Evolutionary conservation across 1,140 invertebrate genomes (phyloP), one percentile per base, ranked within the genome.

Genomic region (Solenopsis fugax): DNA sequence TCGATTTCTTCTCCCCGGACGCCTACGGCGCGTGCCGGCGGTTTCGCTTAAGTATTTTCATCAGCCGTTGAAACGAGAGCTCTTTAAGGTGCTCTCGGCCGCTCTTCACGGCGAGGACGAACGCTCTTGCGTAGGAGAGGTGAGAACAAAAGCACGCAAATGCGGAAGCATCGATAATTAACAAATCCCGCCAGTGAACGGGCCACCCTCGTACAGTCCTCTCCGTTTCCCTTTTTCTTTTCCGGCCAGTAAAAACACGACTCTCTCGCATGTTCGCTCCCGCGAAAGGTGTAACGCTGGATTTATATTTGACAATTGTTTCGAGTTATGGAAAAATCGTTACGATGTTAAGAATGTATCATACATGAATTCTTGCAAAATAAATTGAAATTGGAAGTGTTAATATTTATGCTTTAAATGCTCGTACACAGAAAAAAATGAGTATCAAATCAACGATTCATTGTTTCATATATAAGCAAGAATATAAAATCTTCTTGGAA

Each of bases 121-220:
- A 76, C 34, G 52, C 37, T 73, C 71, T 56, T 56, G 34, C 72
- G 72, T 54, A 16, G 56, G 34, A 56, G 56, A 60, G 73, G 41
- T 37, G 73, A 77, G 73, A 60, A 77, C 56, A 60, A 60, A 76
- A 76, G 73, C 52, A 34, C 18, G 34, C 69, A 54, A 73, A 73
- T 54, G 71, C 73, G 73, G 4, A 48, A 29, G 73, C 56, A 29
- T 34, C 73, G 73, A 77, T 60, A 60, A 62, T 77, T 60, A 62
- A 62, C 56, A 60, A 60, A 62, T 45, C 16, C 29, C 21, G 21
- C 21, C 73, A 16, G 37, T 9, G 16, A 21, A 75, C 12, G 24
- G 16, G 52, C 21, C 48, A 52, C 3, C 41, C 67, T 48, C 41
- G 29, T 16, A 6, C 29, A 21, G 3, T 24, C 3, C 29, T 45